Base-by-base conservation (phyloP, 2,888 invertebrate species). In the Cyclophora albipunctata region DNA sequence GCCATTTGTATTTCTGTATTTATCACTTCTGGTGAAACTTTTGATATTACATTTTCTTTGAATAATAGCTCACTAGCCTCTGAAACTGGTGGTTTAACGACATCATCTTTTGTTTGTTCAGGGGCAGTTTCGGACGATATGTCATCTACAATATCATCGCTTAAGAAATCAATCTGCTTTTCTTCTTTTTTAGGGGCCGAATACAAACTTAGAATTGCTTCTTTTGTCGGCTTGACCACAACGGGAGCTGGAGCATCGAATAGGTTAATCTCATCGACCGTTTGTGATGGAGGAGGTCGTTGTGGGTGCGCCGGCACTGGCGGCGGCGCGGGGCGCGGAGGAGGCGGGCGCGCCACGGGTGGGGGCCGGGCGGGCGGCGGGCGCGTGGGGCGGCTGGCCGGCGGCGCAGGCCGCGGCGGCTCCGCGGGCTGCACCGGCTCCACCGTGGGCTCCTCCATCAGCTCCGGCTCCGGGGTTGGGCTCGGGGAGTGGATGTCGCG, bases 401-500 rank as follows among this genome's bases (percentile, higher is more conserved):
- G 76, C 5, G 79, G 70, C 7, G 64, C 57, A 3, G 83, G 81
- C 49, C 78, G 81, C 47, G 73, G 59, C 86, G 83, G 58, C 87
- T 89, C 43, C 5, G 3, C 20, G 6, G 85, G 78, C 51, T 90
- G 90, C 50, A 83, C 75, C 34, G 53, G 62, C 4, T 72, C 73
- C 41, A 81, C 47, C 7, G 51, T 47, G 0, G 55, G 51, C 5
- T 51, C 51, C n/a, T 73, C 74, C 5, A 70, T 67, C 3, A 64
- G 54, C 34, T 84, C 91, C 81, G 54, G 93, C 90, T 80, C 94
- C 20, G 84, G 95, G 1, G 96, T 96, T 3, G 96, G 96, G 67
- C 95, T 95, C 1, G 96, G 95, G 0, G 96, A 95, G 72, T 95
- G 95, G 5, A 94, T 86, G 63, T 94, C 94, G 43, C 94, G 87